phyloP scores from a whole-genome alignment of 2,888 invertebrate genomes.

The Synanthedon vespiformis region DNA sequence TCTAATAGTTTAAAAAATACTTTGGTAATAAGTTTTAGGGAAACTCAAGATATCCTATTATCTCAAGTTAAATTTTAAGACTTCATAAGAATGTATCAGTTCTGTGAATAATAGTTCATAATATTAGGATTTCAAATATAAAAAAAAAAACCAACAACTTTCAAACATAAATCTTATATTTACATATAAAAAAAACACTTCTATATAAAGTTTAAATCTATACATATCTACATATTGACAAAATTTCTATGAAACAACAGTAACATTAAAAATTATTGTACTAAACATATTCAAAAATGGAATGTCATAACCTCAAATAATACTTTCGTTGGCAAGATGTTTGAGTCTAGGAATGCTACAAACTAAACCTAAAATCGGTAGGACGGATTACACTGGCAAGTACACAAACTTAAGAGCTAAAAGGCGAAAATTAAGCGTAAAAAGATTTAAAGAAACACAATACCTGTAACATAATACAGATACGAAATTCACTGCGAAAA shows the following conservation, averaged over 20 bases:
- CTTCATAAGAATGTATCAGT: no score
- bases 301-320: conserved; percentile 20
- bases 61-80: no score
- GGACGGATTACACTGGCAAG: conserved; percentile 55
- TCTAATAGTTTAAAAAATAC: no score
- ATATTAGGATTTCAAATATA: not conserved
- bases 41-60: no score
- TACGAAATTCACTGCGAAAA: conserved; percentile 8
- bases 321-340: conserved; percentile 61
- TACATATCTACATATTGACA: conserved; percentile 2
- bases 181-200: conserved; percentile 30
- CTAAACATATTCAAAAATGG: not conserved
- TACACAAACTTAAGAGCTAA: conserved; percentile 1
- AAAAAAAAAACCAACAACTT: conserved; percentile 6
- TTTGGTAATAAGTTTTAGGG: no score
- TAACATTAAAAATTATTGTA: not conserved
- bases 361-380: conserved; percentile 32
- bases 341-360: conserved; percentile 5
- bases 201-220: conserved; percentile 1
- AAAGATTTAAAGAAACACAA: conserved; percentile 1
- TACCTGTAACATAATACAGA: conserved; percentile 4
- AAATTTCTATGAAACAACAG: not conserved
- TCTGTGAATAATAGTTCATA: no score
- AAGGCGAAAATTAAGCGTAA: conserved; percentile 22
- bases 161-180: conserved; percentile 46